phyloP scores from a whole-genome alignment of 2,113 vertebrate species.

The Baryphthengus martii region DNA sequence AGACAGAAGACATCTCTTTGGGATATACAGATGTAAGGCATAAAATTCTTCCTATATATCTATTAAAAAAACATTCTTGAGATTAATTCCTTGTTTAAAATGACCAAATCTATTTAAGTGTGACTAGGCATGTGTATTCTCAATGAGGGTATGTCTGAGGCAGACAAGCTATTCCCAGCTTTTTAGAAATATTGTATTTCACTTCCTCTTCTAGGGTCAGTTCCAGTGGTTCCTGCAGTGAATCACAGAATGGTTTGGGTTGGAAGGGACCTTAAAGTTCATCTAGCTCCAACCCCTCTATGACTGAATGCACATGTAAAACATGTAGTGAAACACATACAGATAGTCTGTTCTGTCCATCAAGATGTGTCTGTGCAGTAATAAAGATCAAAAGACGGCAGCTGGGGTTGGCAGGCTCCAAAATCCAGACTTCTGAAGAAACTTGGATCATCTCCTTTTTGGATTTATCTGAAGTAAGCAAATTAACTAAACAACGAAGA shows the following conservation, averaged over 20 bases:
- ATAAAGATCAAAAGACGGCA: not conserved
- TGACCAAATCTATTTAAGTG: fast-evolving
- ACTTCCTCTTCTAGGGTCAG: not conserved
- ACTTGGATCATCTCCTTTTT: not conserved
- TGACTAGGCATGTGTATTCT: not conserved
- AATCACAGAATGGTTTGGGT: too few relatives aligned
- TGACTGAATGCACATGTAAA: not conserved
- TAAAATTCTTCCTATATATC: fast-evolving
- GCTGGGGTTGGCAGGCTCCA: not conserved
- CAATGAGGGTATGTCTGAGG: not conserved
- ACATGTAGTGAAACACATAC: not conserved
- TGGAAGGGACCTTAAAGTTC: too few relatives aligned
- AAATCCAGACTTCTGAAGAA: not conserved
- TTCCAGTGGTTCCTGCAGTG: not conserved
- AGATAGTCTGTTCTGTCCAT: not conserved
- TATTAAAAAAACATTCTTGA: not conserved
- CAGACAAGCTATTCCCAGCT: fast-evolving
- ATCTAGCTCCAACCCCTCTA: too few relatives aligned
- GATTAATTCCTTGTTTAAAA: not conserved
- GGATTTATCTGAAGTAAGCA: not conserved
- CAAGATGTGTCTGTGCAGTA: not conserved
- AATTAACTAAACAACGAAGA: not conserved
- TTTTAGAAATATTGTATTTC: not conserved
- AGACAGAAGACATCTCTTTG: not conserved
- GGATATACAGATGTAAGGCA: not conserved